Percentiles rank a stretch among this genome's conserved stretches.
phyloP scores from a whole-genome alignment of 2,888 invertebrate species.

The Acrobasis suavella region DNA sequence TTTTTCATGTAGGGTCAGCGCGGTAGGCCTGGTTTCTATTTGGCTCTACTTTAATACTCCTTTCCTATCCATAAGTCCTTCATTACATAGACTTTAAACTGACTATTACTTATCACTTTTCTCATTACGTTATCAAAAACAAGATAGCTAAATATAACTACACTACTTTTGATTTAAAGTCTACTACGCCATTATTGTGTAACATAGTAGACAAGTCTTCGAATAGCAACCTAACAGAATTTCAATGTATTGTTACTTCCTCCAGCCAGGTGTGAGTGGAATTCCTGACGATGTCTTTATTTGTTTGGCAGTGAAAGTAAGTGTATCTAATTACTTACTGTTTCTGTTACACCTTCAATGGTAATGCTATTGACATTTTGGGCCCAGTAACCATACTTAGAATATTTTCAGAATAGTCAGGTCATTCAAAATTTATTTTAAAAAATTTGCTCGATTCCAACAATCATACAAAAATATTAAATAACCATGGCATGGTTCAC shows the following conservation, averaged over 20 bases:
- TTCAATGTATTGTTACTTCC: slow-evolving; percentile 41
- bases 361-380: slow-evolving; percentile 13
- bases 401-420: neutral
- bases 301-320: slow-evolving; percentile 61
- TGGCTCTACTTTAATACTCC: no score
- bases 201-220: slow-evolving; percentile 2
- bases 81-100: no score
- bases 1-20: no score
- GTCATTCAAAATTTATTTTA: neutral
- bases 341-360: slow-evolving; percentile 20
- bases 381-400: neutral
- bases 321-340: slow-evolving; percentile 22
- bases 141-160: no score
- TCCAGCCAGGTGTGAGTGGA: slow-evolving; percentile 53
- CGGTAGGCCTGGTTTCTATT: no score
- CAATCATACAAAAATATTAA: no score
- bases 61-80: no score
- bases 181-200: neutral
- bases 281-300: slow-evolving; percentile 48
- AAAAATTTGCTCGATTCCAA: neutral
- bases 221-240: slow-evolving; percentile 4
- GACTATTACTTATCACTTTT: no score
- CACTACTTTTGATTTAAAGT: slow-evolving; percentile 5
- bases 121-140: no score
- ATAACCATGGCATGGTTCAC: no score